These are phyloP conservation scores for Pseudopodoces humilis DNA, from an alignment of 2,113 vertebrate species.

Conservation along the genomic window DNA sequence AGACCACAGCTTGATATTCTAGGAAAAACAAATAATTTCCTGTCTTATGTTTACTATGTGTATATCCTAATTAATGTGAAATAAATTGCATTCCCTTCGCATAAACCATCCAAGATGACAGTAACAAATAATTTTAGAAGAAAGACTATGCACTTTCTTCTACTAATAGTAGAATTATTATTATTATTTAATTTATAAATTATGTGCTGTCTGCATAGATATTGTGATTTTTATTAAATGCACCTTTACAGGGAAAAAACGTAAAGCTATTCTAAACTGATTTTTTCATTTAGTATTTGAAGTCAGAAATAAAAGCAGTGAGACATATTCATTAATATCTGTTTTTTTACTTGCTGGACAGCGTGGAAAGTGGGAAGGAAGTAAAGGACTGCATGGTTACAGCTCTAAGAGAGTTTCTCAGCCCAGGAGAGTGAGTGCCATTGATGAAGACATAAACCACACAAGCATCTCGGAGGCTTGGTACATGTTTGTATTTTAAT, in stretches of 20 bases:
- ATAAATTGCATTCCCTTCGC: background rate
- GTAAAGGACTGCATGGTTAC: background rate
- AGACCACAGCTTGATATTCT: background rate
- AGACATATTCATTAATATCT: background rate
- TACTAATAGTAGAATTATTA: background rate
- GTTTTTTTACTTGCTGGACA: background rate
- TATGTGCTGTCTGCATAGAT: background rate
- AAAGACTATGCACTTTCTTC: background rate
- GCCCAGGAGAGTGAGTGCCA: background rate
- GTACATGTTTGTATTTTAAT: background rate
- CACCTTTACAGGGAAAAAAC: background rate
- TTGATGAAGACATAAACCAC: accelerated
- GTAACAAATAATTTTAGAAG: background rate
- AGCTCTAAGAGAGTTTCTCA: background rate
- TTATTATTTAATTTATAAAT: background rate
- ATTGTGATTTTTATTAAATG: background rate
- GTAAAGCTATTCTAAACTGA: background rate
- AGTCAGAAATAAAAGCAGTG: background rate
- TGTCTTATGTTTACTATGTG: background rate
- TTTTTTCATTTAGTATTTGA: background rate
- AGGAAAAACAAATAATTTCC: background rate
- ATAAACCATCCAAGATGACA: background rate
- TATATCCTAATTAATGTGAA: background rate
- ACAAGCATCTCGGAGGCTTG: background rate
- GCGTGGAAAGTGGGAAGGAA: background rate